Base-by-base conservation (phyloP, 2,797 vertebrate species). In the Gallinago stenura region DNA sequence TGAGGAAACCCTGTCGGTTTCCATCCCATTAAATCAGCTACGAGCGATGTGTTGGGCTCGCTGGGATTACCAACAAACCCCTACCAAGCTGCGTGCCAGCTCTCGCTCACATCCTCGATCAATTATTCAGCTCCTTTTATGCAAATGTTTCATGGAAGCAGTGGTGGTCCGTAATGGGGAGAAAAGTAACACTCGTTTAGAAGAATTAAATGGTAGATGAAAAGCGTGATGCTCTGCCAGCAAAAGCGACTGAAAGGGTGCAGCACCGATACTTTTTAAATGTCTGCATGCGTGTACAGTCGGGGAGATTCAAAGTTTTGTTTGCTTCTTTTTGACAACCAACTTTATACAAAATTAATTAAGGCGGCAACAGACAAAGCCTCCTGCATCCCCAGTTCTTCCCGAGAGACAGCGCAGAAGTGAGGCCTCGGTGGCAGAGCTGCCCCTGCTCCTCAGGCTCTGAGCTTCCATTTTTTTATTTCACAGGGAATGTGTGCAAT, bases 81-180 rank as follows among this genome's bases (percentile, higher is more conserved):
- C 76, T 84, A 56, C 94, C 91, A 91, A 91, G 90, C 87, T 95
- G 97, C 97, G 97, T 96, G 97, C 98, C 98, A 97, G 96, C 97
- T 98, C 98, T 97, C 97, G 97, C 96, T 98, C 98, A 98, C 80
- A 83, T 70, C 95, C 95, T 92, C 90, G 24, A 98, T 98, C 97
- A 98, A 98, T 99, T 98, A 98, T 99, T 98, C 98, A 99, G 92
- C 88, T 94, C 97, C 97, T 98, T 97, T 98, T 98, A 98, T 98
- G 97, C 97, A 98, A 98, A 98, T 69, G 98, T 97, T 98, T 98
- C 93, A 85, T 41, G 90, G 97, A 98, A 98, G 97, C 96, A 90
- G 95, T 93, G 94, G 86, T 87, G 86, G 65, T 91, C 87, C 70
- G 46, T 65, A 96, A 95, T 78, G 86, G 90, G 66, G 83, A 58